Evolutionary conservation across 2,888 invertebrate genomes (phyloP), one percentile per base, ranked within the genome.

Genomic region (Scaptomyza parva): DNA sequence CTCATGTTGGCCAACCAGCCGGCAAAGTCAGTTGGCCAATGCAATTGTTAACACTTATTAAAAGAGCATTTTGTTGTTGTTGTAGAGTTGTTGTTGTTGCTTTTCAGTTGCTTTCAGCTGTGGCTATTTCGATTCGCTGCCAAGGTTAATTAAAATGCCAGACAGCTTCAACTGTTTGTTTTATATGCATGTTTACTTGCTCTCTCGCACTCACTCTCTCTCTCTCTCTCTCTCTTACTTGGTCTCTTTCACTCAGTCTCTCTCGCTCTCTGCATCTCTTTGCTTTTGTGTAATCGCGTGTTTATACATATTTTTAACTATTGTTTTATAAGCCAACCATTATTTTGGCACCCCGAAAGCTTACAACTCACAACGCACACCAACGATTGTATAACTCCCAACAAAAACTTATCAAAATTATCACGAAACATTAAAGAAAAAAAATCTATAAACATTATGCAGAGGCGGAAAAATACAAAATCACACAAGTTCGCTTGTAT

Each of bases 141-240:
- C 83, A 84, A 84, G 83, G 83, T 84, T 84, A 86, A 85, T 84
- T 84, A 84, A 84, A 84, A 86, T 86, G 73, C 83, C 87, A 70
- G 70, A 51, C 79, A 76, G 72, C 67, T 74, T 71, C 65, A 67
- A 44, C 59, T 72, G 58, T 20, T 47, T 37, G 43, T 8, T 22
- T 52, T 44, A 44, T 35, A 52, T 66, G 50, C 53, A 68, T 68
- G 44, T 14, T 66, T 43, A 17, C 58, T 22, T 37, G 2, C 35
- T 30, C 47, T 40, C 58, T 17, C 26, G 8, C n/a, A 17, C n/a
- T 47, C n/a, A 3, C 12, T 18, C 26, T 39, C 22, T 37, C 37
- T 18, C 39, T 40, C 28, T 35, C 45, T 50, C 44, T 35, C 44
- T 40, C 37, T 39, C 30, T 41, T 44, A 22, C 45, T 26, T 30